phyloP scores from a whole-genome alignment of 2,888 invertebrate species.

The Pammene fasciana region DNA sequence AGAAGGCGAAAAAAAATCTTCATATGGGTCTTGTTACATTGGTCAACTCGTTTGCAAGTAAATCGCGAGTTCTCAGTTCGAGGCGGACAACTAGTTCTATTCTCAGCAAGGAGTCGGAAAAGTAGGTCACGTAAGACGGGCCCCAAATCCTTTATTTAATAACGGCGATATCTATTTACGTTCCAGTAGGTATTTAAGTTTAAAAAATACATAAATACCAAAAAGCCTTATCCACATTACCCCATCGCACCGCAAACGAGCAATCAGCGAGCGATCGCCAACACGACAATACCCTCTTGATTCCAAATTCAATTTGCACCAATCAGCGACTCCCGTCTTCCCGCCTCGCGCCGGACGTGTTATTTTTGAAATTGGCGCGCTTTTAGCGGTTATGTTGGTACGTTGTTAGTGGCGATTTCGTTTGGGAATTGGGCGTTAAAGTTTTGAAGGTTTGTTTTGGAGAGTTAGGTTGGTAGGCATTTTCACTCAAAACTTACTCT shows the following conservation, averaged over 20 bases:
- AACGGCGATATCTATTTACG: no score
- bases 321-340: conserved; percentile 82
- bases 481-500: not conserved
- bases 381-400: conserved; percentile 50
- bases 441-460: conserved; percentile 44
- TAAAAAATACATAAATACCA: conserved; percentile 6
- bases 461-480: not conserved
- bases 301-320: conserved; percentile 83
- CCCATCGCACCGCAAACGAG: conserved; percentile 78
- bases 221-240: conserved; percentile 54
- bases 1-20: no score
- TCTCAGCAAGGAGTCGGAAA: no score
- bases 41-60: no score
- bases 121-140: no score
- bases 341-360: conserved; percentile 80
- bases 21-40: no score
- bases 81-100: no score
- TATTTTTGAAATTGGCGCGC: conserved; percentile 45
- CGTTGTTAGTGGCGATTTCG: conserved; percentile 44
- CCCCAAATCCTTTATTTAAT: no score
- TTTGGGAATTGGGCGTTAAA: conserved; percentile 23
- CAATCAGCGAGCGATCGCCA: conserved; percentile 83
- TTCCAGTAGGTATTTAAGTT: not conserved
- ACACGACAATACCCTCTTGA: conserved; percentile 80
- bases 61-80: no score